Percentiles rank a stretch among this genome's conserved stretches.
Conservation (phyloP, 2,797 vertebrate genomes). For the Ficedula albicollis region DNA sequence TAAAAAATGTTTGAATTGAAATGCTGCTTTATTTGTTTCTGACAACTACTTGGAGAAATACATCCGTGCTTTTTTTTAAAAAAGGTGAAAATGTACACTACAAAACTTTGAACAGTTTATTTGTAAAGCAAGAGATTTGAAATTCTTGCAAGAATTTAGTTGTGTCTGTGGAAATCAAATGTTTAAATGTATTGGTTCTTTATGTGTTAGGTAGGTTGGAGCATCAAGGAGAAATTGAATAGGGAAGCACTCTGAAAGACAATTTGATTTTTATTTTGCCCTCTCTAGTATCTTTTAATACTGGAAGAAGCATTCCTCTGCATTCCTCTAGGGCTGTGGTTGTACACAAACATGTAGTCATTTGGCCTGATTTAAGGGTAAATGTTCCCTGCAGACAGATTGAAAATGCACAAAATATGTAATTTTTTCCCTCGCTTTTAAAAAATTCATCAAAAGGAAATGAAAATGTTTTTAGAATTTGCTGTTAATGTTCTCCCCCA, state of each 20-base stretch:
- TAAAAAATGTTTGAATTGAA: not conserved
- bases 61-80: not conserved
- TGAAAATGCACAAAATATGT: constrained; percentile 9
- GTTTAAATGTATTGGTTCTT: not conserved
- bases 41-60: not conserved
- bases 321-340: constrained; percentile 1
- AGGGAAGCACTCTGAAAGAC: not conserved
- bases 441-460: constrained; percentile 54
- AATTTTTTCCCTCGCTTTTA: constrained; percentile 7
- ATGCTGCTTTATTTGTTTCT: not conserved
- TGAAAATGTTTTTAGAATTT: constrained; percentile 25
- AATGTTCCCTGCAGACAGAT: constrained; percentile 42
- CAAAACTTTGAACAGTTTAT: not conserved
- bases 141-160: not conserved
- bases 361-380: constrained; percentile 49
- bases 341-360: constrained; percentile 15
- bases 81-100: not conserved
- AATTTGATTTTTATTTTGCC: not conserved
- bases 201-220: not conserved
- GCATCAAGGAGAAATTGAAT: not conserved
- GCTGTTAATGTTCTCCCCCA: not conserved
- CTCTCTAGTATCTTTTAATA: not conserved
- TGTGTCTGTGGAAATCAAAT: not conserved
- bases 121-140: not conserved
- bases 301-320: not conserved